Conservation (phyloP, 1,140 invertebrate genomes). For the Vanessa tameamea region DNA sequence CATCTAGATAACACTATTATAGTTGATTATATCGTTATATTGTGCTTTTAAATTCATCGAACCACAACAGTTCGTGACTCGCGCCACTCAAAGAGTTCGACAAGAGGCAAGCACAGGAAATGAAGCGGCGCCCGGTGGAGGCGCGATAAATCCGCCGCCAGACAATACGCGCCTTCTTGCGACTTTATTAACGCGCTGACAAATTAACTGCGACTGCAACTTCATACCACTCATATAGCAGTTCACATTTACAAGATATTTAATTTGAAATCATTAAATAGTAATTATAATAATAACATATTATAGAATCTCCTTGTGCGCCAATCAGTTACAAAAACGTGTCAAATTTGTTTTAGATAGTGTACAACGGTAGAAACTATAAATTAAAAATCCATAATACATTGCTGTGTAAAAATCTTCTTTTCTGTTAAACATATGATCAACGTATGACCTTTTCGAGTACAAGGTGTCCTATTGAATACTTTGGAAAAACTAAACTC, state of each 20-base stretch:
- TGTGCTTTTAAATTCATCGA: background rate
- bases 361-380: background rate
- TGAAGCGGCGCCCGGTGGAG: constrained; percentile 65
- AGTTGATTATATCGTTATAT: too few species aligned
- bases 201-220: constrained; percentile 54
- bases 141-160: constrained; percentile 56
- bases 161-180: constrained; percentile 67
- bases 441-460: too few species aligned
- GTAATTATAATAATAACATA: too few species aligned
- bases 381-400: background rate
- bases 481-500: too few species aligned
- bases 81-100: constrained; percentile 54
- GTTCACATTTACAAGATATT: background rate
- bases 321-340: background rate
- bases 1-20: too few species aligned
- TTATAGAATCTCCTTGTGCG: background rate
- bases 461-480: too few species aligned
- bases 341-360: too few species aligned
- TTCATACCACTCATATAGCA: background rate
- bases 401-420: background rate
- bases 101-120: constrained; percentile 72
- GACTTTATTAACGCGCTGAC: constrained; percentile 68
- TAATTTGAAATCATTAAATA: background rate
- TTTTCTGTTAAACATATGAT: background rate
- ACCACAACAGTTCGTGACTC: constrained; percentile 25